Percentiles rank a stretch among this genome's conserved stretches.
Conservation (phyloP, 1,140 invertebrate species). For the Eueides isabella region DNA sequence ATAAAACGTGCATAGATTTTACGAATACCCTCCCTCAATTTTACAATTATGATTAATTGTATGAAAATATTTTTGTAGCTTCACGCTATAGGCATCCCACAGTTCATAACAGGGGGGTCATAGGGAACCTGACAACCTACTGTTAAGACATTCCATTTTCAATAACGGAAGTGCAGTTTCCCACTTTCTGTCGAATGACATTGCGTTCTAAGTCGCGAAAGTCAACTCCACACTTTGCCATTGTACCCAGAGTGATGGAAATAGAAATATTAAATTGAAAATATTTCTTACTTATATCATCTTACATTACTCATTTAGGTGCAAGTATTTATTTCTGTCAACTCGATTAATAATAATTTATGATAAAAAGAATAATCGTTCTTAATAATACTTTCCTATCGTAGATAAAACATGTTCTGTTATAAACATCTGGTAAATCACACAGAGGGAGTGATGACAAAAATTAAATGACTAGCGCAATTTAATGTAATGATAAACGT, state of each 20-base stretch:
- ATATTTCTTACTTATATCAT: too few relatives aligned
- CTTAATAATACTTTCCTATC: conserved; percentile 35
- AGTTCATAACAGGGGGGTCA: too few relatives aligned
- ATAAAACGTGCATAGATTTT: conserved; percentile 24
- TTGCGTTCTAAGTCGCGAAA: too few relatives aligned
- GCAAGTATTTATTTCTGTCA: neutral
- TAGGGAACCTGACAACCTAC: too few relatives aligned
- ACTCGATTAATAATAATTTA: conserved; percentile 24
- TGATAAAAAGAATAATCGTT: conserved; percentile 37
- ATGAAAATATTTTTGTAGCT: neutral
- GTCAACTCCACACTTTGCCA: too few relatives aligned
- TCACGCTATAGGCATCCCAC: too few relatives aligned
- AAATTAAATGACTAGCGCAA: neutral
- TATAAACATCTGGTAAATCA: conserved; percentile 31
- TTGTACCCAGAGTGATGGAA: too few relatives aligned
- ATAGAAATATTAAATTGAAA: too few relatives aligned
- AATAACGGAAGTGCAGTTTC: too few relatives aligned
- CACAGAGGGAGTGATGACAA: neutral
- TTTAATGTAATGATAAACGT: neutral
- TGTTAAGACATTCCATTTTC: too few relatives aligned
- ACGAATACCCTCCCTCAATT: neutral
- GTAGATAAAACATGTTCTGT: conserved; percentile 31
- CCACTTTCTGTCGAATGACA: too few relatives aligned
- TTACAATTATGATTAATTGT: neutral
- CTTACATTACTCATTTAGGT: too few relatives aligned